Evolutionary conservation across 2,888 invertebrate species (phyloP), one percentile per base, ranked within the genome.

Genomic region (Rhagophthalmus giganteus): DNA sequence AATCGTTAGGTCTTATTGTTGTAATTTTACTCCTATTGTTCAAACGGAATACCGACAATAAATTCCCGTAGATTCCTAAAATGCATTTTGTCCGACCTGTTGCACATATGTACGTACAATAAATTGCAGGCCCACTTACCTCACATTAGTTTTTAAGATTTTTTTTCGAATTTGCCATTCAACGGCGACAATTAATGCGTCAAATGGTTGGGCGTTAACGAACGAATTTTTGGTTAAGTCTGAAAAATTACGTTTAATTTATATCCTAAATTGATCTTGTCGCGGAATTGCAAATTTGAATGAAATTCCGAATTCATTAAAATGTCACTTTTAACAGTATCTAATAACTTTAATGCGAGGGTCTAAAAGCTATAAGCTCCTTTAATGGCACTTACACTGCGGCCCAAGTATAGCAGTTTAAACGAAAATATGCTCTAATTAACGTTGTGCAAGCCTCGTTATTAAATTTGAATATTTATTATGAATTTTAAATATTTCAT

Each of bases 371-470:
- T 42, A 27, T 45, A 42, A 42, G 42, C 49, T 42, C 11, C 37
- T 50, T 48, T 50, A 50, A 50, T 50, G 32, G 49, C 37, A 42
- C 37, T 50, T 38, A 50, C 42, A 42, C 42, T 38, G 35, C 37
- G 37, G 37, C 25, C 30, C 26, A 42, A 50, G 42, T 42, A 42
- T 34, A 34, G 12, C 48, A 48, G 40, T 45, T 45, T 45, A 30
- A 45, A 45, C 26, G 45, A 47, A 47, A 50, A 44, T 42, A 42
- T 42, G 35, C 49, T 31, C 25, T 50, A 38, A 50, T 42, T 42
- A 42, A 35, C 37, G 25, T 16, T 38, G 24, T 9, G 26, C 24
- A 30, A 20, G 38, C 31, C 27, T 26, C 38, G 31, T 42, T 50
- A 50, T 50, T 44, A 44, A 50, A 42, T 50, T 31, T 42, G 31